Conservation (phyloP, 1,140 invertebrate genomes). For the Sinella curviseta region DNA sequence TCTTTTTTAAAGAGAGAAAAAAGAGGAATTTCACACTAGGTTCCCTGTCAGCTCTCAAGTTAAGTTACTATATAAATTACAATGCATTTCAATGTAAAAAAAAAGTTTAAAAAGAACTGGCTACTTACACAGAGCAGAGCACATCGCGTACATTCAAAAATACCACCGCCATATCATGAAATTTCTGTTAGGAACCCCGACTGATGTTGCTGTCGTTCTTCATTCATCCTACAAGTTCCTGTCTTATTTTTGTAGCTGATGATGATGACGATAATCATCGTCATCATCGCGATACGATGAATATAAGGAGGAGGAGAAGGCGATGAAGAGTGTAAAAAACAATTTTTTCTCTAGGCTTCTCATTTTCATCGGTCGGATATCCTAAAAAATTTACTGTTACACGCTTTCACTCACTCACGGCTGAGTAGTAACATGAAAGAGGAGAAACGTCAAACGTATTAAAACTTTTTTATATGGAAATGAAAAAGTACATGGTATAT, state of each 20-base stretch:
- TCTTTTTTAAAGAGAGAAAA: background rate
- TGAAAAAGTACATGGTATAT: background rate
- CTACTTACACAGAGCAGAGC: background rate
- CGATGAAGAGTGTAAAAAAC: constrained; percentile 19
- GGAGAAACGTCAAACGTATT: background rate
- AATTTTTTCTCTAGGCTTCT: background rate
- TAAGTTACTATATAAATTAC: constrained; percentile 16
- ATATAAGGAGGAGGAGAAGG: background rate
- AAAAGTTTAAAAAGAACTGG: background rate
- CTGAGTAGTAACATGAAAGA: background rate
- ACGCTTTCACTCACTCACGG: background rate
- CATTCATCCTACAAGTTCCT: background rate
- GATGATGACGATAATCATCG: background rate
- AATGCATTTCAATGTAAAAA: background rate
- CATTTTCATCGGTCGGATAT: background rate
- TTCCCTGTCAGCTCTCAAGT: constrained; percentile 2
- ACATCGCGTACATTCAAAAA: background rate
- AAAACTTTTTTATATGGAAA: background rate
- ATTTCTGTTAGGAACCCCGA: background rate
- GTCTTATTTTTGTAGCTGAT: background rate
- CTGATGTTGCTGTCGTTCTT: constrained; percentile 10
- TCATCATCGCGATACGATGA: background rate
- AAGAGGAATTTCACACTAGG: constrained; percentile 15
- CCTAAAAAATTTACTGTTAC: constrained; percentile 3
- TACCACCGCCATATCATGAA: background rate